Evolutionary conservation across 2,797 vertebrate genomes (phyloP).

Genomic region (Tragelaphus oryx): DNA sequence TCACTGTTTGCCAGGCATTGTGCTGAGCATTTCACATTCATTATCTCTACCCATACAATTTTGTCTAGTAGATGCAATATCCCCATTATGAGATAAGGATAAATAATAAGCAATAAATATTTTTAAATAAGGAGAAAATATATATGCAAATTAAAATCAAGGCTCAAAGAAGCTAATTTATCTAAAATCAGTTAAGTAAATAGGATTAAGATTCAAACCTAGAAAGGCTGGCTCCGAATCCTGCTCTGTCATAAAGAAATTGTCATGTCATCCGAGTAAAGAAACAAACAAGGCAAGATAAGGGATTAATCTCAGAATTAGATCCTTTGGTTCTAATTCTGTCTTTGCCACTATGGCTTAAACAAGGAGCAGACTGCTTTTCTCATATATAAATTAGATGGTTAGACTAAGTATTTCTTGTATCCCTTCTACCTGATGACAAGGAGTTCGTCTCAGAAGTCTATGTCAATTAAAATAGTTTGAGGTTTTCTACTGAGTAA

Average conservation of each 20-base stretch:
- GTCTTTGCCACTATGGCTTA: neutral
- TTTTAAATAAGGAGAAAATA: neutral
- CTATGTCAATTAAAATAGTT: neutral
- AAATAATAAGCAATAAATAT: neutral
- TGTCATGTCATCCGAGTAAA: neutral
- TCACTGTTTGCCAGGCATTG: neutral
- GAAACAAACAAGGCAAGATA: neutral
- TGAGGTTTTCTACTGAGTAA: neutral
- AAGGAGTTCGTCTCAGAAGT: neutral
- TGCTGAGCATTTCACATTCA: neutral
- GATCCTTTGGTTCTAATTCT: neutral
- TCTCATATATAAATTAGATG: neutral
- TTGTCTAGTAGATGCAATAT: neutral
- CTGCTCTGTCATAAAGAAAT: neutral
- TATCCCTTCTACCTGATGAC: neutral
- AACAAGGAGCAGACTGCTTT: neutral
- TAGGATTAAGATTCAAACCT: neutral
- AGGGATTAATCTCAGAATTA: neutral
- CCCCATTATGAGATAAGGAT: conserved; percentile 9
- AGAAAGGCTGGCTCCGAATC: neutral
- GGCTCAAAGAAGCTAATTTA: neutral
- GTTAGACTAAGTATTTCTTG: neutral
- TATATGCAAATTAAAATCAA: neutral
- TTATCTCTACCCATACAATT: neutral
- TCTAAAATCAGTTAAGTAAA: neutral